A percentile compares a stretch with the other conserved stretches of the same genome.
These are phyloP conservation scores for Troglohyphantes excavatus DNA, from an alignment of 2,888 invertebrate species.

Conservation along the genomic window DNA sequence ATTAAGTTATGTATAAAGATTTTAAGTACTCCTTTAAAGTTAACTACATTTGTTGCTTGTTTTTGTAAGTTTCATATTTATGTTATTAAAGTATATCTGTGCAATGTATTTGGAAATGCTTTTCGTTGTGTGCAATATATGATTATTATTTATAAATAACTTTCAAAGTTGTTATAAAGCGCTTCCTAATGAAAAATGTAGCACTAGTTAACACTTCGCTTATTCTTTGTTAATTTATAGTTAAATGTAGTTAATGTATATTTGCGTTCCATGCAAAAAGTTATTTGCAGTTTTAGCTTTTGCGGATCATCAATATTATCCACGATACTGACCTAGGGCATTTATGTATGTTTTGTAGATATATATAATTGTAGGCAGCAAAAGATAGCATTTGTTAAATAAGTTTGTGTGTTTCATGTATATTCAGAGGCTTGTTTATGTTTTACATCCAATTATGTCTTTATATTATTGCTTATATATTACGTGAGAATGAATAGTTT, in stretches of 20 bases:
- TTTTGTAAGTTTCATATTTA: background rate
- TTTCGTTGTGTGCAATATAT: constrained; percentile 24
- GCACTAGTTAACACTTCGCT: constrained; percentile 10
- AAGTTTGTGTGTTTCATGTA: background rate
- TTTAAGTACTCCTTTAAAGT: background rate
- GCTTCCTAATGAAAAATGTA: constrained; percentile 15
- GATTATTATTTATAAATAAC: constrained; percentile 1
- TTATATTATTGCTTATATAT: background rate
- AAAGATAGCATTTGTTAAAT: background rate
- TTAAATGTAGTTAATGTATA: background rate
- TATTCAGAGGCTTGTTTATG: background rate
- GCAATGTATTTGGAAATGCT: background rate
- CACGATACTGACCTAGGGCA: background rate
- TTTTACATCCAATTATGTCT: background rate
- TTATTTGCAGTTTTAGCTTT: background rate
- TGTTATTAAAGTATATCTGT: background rate
- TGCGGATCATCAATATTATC: background rate
- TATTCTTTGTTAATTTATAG: constrained; percentile 3
- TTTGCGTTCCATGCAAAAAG: background rate
- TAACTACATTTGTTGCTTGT: background rate
- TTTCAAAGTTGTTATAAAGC: constrained; percentile 23
- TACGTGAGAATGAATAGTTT: background rate
- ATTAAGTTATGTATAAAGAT: background rate
- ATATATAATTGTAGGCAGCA: background rate
- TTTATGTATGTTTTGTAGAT: background rate